Conservation (phyloP, 2,113 vertebrate genomes). For the Oxyruncus cristatus region DNA sequence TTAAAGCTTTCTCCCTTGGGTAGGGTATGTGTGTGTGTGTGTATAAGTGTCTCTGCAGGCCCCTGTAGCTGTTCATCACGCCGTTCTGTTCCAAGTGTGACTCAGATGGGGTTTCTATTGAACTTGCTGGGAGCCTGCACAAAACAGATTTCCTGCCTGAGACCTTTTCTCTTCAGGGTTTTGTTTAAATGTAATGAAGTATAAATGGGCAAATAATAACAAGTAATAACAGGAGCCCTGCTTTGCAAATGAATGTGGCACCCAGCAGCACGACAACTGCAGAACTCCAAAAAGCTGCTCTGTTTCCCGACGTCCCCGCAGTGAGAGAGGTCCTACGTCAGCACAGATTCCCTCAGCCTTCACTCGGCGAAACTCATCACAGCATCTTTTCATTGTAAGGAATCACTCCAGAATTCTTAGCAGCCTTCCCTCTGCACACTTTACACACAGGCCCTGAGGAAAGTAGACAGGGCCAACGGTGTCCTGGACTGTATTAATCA, state of each 20-base stretch:
- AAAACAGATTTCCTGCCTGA: constrained; percentile 34
- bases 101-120: constrained; percentile 22
- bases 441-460: background rate
- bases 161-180: constrained; percentile 30
- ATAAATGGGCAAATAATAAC: constrained; percentile 8
- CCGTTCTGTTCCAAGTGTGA: constrained; percentile 22
- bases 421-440: background rate
- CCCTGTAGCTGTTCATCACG: background rate
- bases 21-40: background rate
- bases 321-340: background rate
- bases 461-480: background rate
- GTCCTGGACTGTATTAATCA: background rate
- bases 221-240: background rate
- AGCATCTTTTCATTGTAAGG: background rate
- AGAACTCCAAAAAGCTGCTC: background rate
- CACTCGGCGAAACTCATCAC: background rate
- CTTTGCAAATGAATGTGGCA: background rate
- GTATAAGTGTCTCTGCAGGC: background rate
- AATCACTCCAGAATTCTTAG: background rate
- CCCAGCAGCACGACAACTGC: background rate
- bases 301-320: rapidly evolving
- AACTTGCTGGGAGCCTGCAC: constrained; percentile 1
- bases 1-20: constrained; percentile 63
- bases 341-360: background rate
- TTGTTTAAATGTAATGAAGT: constrained; percentile 43